Percentiles rank a stretch among this genome's conserved stretches.
phyloP scores from a whole-genome alignment of 2,888 invertebrate genomes.

The Heliconius ethilla region DNA sequence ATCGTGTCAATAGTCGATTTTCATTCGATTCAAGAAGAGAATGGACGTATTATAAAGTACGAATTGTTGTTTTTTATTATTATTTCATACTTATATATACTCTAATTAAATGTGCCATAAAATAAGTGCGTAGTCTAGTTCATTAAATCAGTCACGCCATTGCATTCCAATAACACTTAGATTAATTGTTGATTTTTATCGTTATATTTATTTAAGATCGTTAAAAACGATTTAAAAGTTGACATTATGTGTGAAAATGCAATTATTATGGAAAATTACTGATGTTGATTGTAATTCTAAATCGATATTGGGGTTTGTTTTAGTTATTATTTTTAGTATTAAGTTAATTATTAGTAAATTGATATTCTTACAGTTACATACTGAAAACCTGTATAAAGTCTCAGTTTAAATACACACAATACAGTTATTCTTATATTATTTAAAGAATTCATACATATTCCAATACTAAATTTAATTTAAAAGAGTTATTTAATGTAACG shows the following conservation, averaged over 20 bases:
- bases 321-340: neutral
- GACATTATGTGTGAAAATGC: constrained; percentile 17
- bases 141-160: constrained; percentile 47
- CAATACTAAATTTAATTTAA: neutral
- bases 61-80: constrained; percentile 15
- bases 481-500: neutral
- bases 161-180: constrained; percentile 60
- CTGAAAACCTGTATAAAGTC: neutral
- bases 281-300: neutral
- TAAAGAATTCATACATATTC: neutral
- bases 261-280: constrained; percentile 1
- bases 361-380: neutral
- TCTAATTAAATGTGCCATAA: constrained; percentile 56
- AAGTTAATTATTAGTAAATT: neutral
- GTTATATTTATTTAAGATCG: constrained; percentile 51
- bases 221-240: constrained; percentile 58
- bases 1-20: neutral
- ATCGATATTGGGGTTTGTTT: neutral
- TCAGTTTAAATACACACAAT: neutral
- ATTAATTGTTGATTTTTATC: constrained; percentile 39
- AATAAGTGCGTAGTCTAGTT: constrained; percentile 44
- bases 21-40: neutral
- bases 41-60: constrained; percentile 39
- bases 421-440: neutral
- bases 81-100: constrained; percentile 33